Percentiles rank a stretch among this genome's conserved stretches.
These are phyloP conservation scores for Synodontis membranacea DNA, from an alignment of 2,113 vertebrate species.

Conservation along the genomic window DNA sequence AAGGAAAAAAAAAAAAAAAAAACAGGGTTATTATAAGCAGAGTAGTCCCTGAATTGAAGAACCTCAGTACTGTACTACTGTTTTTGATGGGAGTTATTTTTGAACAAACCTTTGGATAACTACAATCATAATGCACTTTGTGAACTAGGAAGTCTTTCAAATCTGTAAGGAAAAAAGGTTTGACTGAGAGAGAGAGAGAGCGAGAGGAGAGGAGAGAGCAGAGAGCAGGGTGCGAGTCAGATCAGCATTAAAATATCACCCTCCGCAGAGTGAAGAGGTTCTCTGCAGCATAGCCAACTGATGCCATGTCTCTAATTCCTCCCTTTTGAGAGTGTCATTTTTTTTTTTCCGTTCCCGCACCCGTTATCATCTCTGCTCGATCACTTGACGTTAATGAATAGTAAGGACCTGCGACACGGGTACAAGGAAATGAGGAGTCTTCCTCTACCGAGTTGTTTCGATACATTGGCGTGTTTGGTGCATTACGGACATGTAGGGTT, in stretches of 20 bases:
- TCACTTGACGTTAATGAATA: conserved; percentile 75
- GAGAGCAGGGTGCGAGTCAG: conserved; percentile 2
- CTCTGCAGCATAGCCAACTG: conserved; percentile 52
- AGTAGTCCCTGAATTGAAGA: neutral
- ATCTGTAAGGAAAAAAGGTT: neutral
- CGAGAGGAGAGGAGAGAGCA: neutral
- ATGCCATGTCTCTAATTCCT: conserved; percentile 70
- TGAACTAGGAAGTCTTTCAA: neutral
- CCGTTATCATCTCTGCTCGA: conserved; percentile 72
- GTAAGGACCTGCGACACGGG: conserved; percentile 56
- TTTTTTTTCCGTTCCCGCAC: too few species aligned
- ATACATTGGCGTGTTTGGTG: conserved; percentile 74
- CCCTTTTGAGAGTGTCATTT: conserved; percentile 66
- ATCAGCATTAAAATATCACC: conserved; percentile 28
- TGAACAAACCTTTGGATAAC: neutral
- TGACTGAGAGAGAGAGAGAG: conserved; percentile 16
- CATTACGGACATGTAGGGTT: conserved; percentile 36
- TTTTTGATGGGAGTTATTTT: neutral
- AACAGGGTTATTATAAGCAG: neutral
- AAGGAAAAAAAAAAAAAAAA: neutral
- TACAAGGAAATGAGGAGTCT: conserved; percentile 29
- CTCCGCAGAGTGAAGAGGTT: conserved; percentile 38
- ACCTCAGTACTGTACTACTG: neutral
- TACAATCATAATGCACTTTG: neutral
- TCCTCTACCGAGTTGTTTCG: conserved; percentile 55